These are phyloP conservation scores for Callyntrura sp. DNA, from an alignment of 2,888 invertebrate species.

Conservation along the genomic window DNA sequence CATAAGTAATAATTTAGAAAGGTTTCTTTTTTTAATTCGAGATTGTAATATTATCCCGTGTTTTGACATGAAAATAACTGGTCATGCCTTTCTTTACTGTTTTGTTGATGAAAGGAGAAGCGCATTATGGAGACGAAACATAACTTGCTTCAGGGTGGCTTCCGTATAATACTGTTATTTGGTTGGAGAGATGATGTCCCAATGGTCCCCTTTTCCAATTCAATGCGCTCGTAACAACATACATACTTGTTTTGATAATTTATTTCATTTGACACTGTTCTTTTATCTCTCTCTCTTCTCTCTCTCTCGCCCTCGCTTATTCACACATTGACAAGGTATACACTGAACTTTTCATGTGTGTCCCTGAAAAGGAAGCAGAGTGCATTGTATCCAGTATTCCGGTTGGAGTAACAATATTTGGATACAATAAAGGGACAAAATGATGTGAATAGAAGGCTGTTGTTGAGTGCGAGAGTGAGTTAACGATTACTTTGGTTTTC, in stretches of 20 bases:
- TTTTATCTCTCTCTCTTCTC: constrained; percentile 13
- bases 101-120: constrained; percentile 32
- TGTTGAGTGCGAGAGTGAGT: constrained; percentile 7
- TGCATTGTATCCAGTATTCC: not conserved
- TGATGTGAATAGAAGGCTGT: constrained; percentile 20
- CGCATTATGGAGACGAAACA: constrained; percentile 64
- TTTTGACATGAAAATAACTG: constrained; percentile 77
- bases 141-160: constrained; percentile 76
- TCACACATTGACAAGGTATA: constrained; percentile 10
- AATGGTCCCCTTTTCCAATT: constrained; percentile 69
- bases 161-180: constrained; percentile 43
- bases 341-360: constrained; percentile 55
- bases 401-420: not conserved
- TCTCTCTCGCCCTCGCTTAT: constrained; percentile 14
- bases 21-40: constrained; percentile 35
- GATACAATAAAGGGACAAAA: constrained; percentile 16
- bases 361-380: constrained; percentile 7
- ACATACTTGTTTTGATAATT: constrained; percentile 68
- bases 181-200: constrained; percentile 54
- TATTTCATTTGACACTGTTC: constrained; percentile 64
- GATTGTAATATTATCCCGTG: constrained; percentile 57
- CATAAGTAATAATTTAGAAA: not conserved
- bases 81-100: constrained; percentile 65
- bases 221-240: too few relatives aligned
- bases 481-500: constrained; percentile 62